Evolutionary conservation across 2,797 vertebrate genomes (phyloP).

Genomic region (Gymnothorax reevesii): DNA sequence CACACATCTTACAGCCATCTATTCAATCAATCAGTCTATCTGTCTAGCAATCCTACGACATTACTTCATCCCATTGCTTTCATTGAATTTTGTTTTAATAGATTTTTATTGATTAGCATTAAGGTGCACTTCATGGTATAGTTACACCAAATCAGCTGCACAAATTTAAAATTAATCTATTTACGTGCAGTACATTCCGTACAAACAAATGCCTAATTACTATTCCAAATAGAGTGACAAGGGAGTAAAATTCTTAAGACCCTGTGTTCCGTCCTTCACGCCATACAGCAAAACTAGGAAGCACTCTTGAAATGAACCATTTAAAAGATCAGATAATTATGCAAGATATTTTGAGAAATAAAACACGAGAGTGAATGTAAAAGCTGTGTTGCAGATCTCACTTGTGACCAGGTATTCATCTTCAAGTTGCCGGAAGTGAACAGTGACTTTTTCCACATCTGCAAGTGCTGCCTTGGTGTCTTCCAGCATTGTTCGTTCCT

Average conservation of each 20-base stretch:
- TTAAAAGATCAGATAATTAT: too few species aligned
- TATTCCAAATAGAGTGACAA: not conserved
- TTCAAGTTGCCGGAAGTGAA: constrained; percentile 90
- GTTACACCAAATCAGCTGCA: too few species aligned
- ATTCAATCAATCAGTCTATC: too few species aligned
- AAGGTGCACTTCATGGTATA: too few species aligned
- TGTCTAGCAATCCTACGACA: too few species aligned
- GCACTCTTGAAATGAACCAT: not conserved
- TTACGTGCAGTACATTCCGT: too few species aligned
- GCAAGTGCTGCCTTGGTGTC: constrained; percentile 89
- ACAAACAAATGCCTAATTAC: not conserved
- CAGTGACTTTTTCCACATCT: constrained; percentile 92
- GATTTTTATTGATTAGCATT: too few species aligned
- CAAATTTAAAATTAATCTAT: too few species aligned
- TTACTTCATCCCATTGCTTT: too few species aligned
- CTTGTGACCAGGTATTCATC: constrained; percentile 92
- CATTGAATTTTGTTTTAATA: too few species aligned
- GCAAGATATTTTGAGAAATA: not conserved
- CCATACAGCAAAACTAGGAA: not conserved
- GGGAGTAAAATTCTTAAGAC: not conserved
- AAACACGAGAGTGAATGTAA: not conserved
- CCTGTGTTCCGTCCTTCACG: not conserved
- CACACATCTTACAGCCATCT: too few species aligned
- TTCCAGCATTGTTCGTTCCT: constrained; percentile 91
- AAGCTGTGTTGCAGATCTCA: constrained; percentile 64